Evolutionary conservation across 2,888 invertebrate genomes (phyloP).

Genomic region (Limnephilus rhombicus): DNA sequence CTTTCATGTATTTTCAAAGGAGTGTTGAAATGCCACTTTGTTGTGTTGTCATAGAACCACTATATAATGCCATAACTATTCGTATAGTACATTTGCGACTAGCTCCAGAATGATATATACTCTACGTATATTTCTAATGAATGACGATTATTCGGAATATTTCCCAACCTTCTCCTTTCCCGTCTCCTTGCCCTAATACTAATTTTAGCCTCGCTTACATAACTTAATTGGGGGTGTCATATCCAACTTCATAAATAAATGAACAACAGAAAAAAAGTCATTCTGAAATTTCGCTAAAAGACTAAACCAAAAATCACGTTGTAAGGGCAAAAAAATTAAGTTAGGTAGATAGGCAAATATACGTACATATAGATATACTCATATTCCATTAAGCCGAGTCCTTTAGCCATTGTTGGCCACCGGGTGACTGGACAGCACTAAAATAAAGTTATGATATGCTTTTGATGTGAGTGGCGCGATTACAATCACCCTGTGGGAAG

Average conservation of each 20-base stretch:
- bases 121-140: background rate
- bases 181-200: background rate
- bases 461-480: conserved; percentile 45
- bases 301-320: too few relatives aligned
- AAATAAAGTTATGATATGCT: conserved; percentile 45
- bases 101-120: background rate
- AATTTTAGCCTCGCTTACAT: background rate
- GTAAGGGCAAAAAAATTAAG: too few relatives aligned
- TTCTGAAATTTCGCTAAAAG: too few relatives aligned
- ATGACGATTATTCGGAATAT: background rate
- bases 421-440: conserved; percentile 20
- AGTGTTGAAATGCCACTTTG: too few relatives aligned
- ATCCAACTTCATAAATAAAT: too few relatives aligned
- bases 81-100: background rate
- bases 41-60: too few relatives aligned
- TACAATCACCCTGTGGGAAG: conserved; percentile 49
- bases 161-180: background rate
- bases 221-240: background rate
- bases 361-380: background rate
- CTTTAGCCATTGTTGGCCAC: background rate
- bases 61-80: too few relatives aligned
- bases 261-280: too few relatives aligned
- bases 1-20: too few relatives aligned
- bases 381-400: background rate
- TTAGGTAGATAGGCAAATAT: too few relatives aligned